A percentile compares a stretch with the other conserved stretches of the same genome.
phyloP scores from a whole-genome alignment of 2,888 invertebrate genomes.

The Cephalotes varians region DNA sequence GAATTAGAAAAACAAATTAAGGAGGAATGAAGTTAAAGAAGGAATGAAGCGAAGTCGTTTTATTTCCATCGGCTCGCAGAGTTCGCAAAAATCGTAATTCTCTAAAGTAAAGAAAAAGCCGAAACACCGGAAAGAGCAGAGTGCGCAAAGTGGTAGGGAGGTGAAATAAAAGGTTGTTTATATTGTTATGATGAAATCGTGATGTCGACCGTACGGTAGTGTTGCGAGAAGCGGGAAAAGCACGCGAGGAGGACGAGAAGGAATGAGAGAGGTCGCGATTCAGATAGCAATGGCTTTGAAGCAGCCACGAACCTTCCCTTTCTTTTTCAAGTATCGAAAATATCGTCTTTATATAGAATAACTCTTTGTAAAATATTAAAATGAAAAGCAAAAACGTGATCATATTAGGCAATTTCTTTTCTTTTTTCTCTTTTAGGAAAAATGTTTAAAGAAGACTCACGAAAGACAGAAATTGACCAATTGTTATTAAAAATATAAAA shows the following conservation, averaged over 20 bases:
- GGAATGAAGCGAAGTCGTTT: background rate
- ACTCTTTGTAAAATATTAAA: background rate
- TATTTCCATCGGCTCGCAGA: background rate
- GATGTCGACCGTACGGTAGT: conserved; percentile 51
- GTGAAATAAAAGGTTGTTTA: conserved; percentile 68
- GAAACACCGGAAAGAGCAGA: conserved; percentile 20
- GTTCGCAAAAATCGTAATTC: background rate
- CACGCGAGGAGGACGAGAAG: conserved; percentile 39
- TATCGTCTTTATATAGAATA: background rate
- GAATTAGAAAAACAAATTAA: background rate
- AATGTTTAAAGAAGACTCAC: background rate
- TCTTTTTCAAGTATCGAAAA: background rate
- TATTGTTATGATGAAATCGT: conserved; percentile 79
- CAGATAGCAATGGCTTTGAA: conserved; percentile 32
- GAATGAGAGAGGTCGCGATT: conserved; percentile 39
- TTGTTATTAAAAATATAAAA: conserved; percentile 10
- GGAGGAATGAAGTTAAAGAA: too few relatives aligned
- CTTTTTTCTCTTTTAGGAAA: background rate
- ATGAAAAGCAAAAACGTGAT: background rate
- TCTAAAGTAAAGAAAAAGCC: background rate
- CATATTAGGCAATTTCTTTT: background rate
- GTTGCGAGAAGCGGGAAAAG: conserved; percentile 46
- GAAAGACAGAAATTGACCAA: background rate
- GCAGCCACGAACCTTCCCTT: background rate
- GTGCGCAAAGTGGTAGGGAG: conserved; percentile 4